A percentile compares a stretch with the other conserved stretches of the same genome.
phyloP scores from a whole-genome alignment of 2,888 invertebrate species.

The Chelonus formosanus region DNA sequence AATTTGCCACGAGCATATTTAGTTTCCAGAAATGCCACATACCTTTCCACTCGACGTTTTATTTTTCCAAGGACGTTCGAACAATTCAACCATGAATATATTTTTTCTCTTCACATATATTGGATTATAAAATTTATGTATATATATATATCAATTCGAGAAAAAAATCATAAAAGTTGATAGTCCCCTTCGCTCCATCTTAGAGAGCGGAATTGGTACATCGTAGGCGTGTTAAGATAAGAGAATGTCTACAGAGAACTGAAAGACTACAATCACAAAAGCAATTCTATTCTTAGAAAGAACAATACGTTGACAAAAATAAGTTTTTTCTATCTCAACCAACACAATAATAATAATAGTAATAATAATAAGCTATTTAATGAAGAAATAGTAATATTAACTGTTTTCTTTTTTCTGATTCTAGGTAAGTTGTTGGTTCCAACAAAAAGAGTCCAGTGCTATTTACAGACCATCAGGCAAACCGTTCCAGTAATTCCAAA shows the following conservation, averaged over 20 bases:
- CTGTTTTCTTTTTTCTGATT: too few species aligned
- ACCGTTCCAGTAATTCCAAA: too few species aligned
- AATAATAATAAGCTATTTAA: neutral
- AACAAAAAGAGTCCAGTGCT: too few species aligned
- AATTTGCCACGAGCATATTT: constrained; percentile 25
- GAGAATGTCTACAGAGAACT: constrained; percentile 28
- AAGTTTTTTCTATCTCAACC: constrained; percentile 1
- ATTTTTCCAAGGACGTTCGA: constrained; percentile 26
- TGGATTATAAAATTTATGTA: neutral
- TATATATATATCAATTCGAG: neutral
- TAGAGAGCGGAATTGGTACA: constrained; percentile 33
- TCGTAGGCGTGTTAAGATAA: constrained; percentile 34
- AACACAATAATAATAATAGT: constrained; percentile 5
- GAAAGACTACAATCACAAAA: constrained; percentile 15
- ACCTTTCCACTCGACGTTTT: constrained; percentile 23
- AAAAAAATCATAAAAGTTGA: constrained; percentile 17
- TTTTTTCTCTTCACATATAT: neutral
- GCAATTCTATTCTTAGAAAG: constrained; percentile 16
- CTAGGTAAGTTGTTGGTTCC: too few species aligned
- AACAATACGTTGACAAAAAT: constrained; percentile 2
- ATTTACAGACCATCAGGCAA: too few species aligned
- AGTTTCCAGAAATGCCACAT: constrained; percentile 30
- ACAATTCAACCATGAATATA: constrained; percentile 28
- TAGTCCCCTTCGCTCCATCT: constrained; percentile 42
- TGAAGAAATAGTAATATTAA: too few species aligned